A percentile compares a stretch with the other conserved stretches of the same genome.
Evolutionary conservation across 2,797 vertebrate genomes (phyloP).

Genomic region (Sebastes vulpes): DNA sequence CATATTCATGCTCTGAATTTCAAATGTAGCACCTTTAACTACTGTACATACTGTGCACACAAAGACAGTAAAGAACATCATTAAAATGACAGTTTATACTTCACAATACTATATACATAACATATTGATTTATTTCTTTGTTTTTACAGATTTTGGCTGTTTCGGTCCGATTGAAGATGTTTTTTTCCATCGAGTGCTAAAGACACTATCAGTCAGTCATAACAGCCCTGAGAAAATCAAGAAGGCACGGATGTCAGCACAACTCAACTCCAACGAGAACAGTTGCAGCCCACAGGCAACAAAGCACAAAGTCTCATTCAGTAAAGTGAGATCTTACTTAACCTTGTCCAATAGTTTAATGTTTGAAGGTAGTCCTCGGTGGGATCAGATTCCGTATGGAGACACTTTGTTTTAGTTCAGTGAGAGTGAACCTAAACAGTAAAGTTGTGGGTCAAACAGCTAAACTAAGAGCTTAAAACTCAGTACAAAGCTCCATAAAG

Average conservation of each 20-base stretch:
- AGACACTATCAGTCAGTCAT: not conserved
- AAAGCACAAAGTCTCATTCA: not conserved
- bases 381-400: not conserved
- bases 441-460: not conserved
- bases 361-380: not conserved
- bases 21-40: too few relatives aligned
- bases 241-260: not conserved
- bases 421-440: not conserved
- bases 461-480: not conserved
- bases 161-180: not conserved
- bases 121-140: too few relatives aligned
- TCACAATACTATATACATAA: too few relatives aligned
- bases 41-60: too few relatives aligned
- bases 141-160: not conserved
- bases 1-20: too few relatives aligned
- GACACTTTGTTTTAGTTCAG: not conserved
- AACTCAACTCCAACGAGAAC: not conserved
- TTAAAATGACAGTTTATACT: too few relatives aligned
- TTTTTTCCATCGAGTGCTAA: not conserved
- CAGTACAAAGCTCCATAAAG: not conserved
- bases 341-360: not conserved
- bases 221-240: slow-evolving; percentile 1
- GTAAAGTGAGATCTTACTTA: not conserved
- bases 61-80: too few relatives aligned
- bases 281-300: not conserved